phyloP scores from a whole-genome alignment of 2,113 vertebrate species.

The Pygoscelis adeliae region DNA sequence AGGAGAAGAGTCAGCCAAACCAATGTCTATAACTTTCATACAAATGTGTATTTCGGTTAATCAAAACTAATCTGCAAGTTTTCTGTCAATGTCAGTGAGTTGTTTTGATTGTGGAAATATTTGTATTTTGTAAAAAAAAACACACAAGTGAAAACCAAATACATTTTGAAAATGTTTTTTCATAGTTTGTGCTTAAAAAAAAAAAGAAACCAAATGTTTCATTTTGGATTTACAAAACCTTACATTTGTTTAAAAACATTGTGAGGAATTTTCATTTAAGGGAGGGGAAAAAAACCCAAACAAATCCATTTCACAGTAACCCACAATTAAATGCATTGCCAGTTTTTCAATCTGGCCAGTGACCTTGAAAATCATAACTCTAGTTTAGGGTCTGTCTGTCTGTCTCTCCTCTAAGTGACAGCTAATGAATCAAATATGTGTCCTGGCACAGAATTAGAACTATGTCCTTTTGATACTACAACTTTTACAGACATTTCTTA shows the following conservation, averaged over 20 bases:
- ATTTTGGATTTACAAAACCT: neutral
- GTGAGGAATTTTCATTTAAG: neutral
- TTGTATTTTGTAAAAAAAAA: neutral
- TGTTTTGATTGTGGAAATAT: neutral
- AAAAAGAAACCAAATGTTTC: neutral
- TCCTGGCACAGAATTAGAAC: constrained; percentile 12
- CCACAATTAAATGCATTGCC: neutral
- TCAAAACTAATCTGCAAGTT: neutral
- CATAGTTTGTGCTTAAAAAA: neutral
- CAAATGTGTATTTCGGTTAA: neutral
- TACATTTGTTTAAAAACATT: constrained; percentile 1
- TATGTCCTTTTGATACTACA: neutral
- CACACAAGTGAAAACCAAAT: neutral
- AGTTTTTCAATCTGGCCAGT: neutral
- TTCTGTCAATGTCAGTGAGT: neutral
- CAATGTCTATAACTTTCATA: neutral
- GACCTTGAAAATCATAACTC: constrained; percentile 55
- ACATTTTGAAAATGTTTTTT: neutral
- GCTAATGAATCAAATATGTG: constrained; percentile 34
- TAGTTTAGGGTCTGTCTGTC: neutral
- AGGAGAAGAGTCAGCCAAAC: neutral
- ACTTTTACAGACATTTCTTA: neutral
- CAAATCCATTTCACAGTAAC: constrained; percentile 37
- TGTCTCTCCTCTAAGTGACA: constrained; percentile 28
- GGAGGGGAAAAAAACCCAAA: neutral